Conservation (phyloP, 35 echinoderm and acorn worm species). For the Eucidaris tribuloides region DNA sequence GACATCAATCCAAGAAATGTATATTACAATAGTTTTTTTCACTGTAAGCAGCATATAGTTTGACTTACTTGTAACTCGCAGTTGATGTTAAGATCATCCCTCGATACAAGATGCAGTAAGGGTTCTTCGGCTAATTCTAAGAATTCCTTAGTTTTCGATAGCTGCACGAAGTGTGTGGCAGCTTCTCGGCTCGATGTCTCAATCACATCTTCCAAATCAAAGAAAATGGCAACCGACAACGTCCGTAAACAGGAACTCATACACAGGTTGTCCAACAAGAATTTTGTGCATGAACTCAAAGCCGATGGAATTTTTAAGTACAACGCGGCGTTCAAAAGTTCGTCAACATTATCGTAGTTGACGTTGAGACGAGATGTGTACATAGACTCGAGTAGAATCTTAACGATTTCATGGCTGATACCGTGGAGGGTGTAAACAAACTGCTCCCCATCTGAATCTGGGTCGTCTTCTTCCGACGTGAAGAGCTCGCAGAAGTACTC, state of each 20-base stretch:
- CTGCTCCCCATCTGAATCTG: slow-evolving; percentile 43
- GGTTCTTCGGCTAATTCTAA: slow-evolving; percentile 46
- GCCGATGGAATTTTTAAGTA: slow-evolving; percentile 73
- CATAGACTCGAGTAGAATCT: slow-evolving; percentile 79
- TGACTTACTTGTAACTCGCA: slow-evolving; percentile 61
- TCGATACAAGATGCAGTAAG: slow-evolving; percentile 35
- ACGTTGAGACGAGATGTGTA: slow-evolving; percentile 77
- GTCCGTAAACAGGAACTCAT: slow-evolving; percentile 65
- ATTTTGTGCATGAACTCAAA: slow-evolving; percentile 58
- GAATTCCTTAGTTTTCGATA: slow-evolving; percentile 60
- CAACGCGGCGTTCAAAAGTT: slow-evolving; percentile 67
- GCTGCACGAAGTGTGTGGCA: slow-evolving; percentile 53
- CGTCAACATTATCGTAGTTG: slow-evolving; percentile 56
- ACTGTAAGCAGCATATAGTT: no score
- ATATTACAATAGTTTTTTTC: no score
- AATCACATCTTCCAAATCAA: slow-evolving; percentile 63
- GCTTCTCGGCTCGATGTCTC: slow-evolving; percentile 56
- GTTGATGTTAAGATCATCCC: slow-evolving; percentile 82
- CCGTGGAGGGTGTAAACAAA: slow-evolving; percentile 89
- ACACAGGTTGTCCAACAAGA: slow-evolving; percentile 60
- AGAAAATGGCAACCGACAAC: slow-evolving; percentile 47
- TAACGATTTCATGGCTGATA: slow-evolving; percentile 62
- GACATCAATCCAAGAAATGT: no score
- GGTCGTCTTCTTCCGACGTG: slow-evolving; percentile 50
- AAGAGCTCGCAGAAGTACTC: slow-evolving; percentile 82